Base-by-base conservation (phyloP, 1,140 invertebrate genomes). In the Akabosia matsudoensis region DNA sequence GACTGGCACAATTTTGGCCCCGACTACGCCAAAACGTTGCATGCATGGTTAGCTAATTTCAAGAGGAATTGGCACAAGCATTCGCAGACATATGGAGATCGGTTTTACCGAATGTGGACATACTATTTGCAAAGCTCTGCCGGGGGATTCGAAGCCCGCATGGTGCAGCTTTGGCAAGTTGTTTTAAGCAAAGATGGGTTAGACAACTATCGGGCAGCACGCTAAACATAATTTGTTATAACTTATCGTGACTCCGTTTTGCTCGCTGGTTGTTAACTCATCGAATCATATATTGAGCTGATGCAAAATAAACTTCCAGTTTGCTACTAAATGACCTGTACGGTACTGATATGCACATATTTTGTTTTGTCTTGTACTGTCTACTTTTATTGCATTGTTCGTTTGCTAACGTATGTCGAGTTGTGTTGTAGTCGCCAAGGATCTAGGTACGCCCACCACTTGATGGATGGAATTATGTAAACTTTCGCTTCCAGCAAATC, bases 1-100 rank as follows among this genome's bases (percentile, higher is more conserved):
- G 70, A 72, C 45, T 72, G 70, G 70, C 70, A 72, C 37, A 72
- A 45, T 72, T 72, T 72, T 51, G 70, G 70, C 1, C 37, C 37
- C 1, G 70, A 72, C 33, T 72, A 72, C 28, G 37, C 33, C 4
- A 72, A 72, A 26, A 72, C 70, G 16, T 37, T 72, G 37, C 70
- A 45, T 22, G 30, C 31, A 4, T 72, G 70, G 70, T 22, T 45
- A 13, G 70, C 10, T 4, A 72, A 72, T 22, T 72, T 72, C 24
- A 51, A 72, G 2, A 37, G 28, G 24, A 72, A 72, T 37, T 72
- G 70, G 70, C 70, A 31, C 3, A 72, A 37, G 1, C 4, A 37
- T 28, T 34, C 31, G 3, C 16, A 37, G 4, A 72, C 33, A 22
- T 72, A 72, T 22, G 70, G 70, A 13, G 70, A 72, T 2, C 70